Conservation (phyloP, 2,888 invertebrate species). For the Acleris laterana region DNA sequence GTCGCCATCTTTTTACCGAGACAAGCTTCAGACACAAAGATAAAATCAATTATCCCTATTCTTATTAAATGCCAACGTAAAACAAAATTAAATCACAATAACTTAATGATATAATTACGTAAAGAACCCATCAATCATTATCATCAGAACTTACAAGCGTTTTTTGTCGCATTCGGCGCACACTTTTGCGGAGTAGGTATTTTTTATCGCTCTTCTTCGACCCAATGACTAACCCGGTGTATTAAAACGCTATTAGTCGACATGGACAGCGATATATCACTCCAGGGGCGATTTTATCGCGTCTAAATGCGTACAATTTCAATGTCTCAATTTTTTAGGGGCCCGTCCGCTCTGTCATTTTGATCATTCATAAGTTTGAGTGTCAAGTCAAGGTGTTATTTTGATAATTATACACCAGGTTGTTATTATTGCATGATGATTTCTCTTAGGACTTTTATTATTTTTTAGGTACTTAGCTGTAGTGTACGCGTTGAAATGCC, state of each 20-base stretch:
- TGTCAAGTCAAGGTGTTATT: neutral
- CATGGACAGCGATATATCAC: slow-evolving; percentile 76
- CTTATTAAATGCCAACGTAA: neutral
- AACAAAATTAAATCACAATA: neutral
- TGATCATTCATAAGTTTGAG: slow-evolving; percentile 21
- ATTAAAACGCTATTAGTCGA: slow-evolving; percentile 83
- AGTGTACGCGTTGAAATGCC: too few species aligned
- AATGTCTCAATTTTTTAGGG: slow-evolving; percentile 68
- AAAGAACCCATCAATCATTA: slow-evolving; percentile 20
- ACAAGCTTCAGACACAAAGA: too few species aligned
- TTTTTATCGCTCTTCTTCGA: slow-evolving; percentile 30
- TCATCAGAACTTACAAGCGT: slow-evolving; percentile 6
- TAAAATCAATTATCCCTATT: too few species aligned
- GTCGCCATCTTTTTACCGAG: too few species aligned
- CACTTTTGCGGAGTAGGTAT: slow-evolving; percentile 21
- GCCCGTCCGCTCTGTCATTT: slow-evolving; percentile 8
- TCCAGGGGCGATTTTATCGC: slow-evolving; percentile 74
- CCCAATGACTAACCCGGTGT: slow-evolving; percentile 71
- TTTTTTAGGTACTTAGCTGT: too few species aligned
- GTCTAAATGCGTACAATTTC: slow-evolving; percentile 74
- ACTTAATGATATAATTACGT: neutral
- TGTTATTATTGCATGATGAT: neutral
- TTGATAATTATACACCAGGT: neutral
- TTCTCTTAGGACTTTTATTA: too few species aligned
- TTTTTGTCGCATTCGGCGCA: slow-evolving; percentile 30